Evolutionary conservation across 1,140 invertebrate genomes (phyloP), one percentile per base, ranked within the genome.

Genomic region (Lepidurus couesii): DNA sequence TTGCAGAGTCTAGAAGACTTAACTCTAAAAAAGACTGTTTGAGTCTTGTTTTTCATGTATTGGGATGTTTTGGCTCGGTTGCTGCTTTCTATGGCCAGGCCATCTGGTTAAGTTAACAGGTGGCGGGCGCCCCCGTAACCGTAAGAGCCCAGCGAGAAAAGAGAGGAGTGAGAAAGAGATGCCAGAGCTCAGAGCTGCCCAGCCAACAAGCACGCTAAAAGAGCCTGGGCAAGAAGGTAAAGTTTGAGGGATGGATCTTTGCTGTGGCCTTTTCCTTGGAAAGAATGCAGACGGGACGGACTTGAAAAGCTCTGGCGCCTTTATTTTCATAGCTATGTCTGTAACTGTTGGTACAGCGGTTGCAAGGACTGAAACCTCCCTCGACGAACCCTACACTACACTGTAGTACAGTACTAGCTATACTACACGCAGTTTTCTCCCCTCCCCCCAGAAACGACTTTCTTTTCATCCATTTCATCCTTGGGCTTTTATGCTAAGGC

Each of bases 271-370:
- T 65, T 65, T 65, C 53, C 53, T 65, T 21, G 53, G 9, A 65
- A 65, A 16, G 53, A 65, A 65, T 65, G 53, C n/a, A 65, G 53
- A 65, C 53, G n/a, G 53, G 53, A 65, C 53, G 53, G 53, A 65
- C 53, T 65, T 65, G 53, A 65, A 65, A 65, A 65, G 53, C 53
- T 65, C 53, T 65, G 53, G 53, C 53, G 53, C 53, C 53, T 65
- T 65, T 65, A 65, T 65, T 65, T 65, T 65, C 53, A 65, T 65
- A 65, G 53, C 53, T 65, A 65, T 65, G 53, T 65, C 53, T 65
- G 53, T 65, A 65, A 65, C 21, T 65, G 53, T 65, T 65, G 53
- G 53, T 65, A 65, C 53, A 65, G 53, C 53, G 53, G 53, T 65
- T 65, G 53, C 53, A 65, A 21, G 53, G 53, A 65, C 16, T 65